Evolutionary conservation across 2,888 invertebrate species (phyloP), one percentile per base, ranked within the genome.

Genomic region (Fabriciana adippe): DNA sequence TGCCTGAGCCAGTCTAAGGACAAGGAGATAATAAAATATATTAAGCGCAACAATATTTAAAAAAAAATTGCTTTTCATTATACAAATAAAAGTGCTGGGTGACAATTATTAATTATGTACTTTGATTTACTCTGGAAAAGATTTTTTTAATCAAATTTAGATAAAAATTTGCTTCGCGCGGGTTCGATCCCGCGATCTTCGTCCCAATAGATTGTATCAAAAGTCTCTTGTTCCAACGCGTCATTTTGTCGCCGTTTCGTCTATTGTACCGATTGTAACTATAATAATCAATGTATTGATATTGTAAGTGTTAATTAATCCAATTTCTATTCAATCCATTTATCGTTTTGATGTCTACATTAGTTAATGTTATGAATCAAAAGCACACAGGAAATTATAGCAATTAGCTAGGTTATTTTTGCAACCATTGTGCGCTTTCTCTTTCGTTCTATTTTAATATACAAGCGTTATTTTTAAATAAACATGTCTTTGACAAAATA

Each of bases 1-100:
- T 99, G 3, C 99, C 99, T 51, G 98, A 98, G 3, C 99, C 99
- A 57, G 99, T 99, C 96, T 97, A 93, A 13, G 65, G 75, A 76
- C 65, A 74, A 78, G 71, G 15, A 48, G 55, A 35, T 13, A 13
- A 53, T 35, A 14, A 55, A 57, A 47, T 6, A 2, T 18, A n/a
- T 57, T 21, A 47, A 45, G 6, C 1, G 2, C 5, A 8, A 35
- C 14, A 31, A 31, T 55, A 15, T 53, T 51, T 51, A 18, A n/a
- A 16, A 51, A n/a, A n/a, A 16, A 55, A 13, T 8, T 13, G 2
- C 11, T 1, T 35, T 35, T 35, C n/a, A 41, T 5, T 56, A 41
- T 11, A 41, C 8, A 41, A 0, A 41, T 35, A 41, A 41, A 41
- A 35, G 35, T 35, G 35, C 35, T 35, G 2, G 35, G 26, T 26